A percentile compares a stretch with the other conserved stretches of the same genome.
phyloP scores from a whole-genome alignment of 2,113 vertebrate species.

The Phalacrocorax pelagicus region DNA sequence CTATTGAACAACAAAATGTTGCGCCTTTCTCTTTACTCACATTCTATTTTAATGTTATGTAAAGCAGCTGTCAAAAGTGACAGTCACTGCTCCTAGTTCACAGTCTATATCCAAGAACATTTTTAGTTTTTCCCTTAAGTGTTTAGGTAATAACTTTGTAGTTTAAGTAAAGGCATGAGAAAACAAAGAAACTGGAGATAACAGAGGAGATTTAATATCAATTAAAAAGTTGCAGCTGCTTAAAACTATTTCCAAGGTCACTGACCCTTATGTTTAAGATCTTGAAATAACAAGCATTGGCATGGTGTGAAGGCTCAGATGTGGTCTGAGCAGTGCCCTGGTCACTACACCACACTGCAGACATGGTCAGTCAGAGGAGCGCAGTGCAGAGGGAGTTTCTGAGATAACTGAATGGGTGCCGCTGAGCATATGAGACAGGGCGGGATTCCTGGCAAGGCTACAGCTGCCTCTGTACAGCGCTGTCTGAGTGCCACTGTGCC shows the following conservation, averaged over 20 bases:
- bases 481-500: background rate
- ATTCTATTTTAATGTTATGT: background rate
- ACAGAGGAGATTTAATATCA: background rate
- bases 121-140: background rate
- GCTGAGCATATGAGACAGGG: fast-evolving
- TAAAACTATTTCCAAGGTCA: background rate
- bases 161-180: background rate
- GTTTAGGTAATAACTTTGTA: slow-evolving; percentile 14
- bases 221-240: background rate
- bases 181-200: background rate
- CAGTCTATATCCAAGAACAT: background rate
- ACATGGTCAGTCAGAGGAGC: background rate
- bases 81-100: background rate
- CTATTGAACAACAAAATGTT: background rate
- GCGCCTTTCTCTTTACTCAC: background rate
- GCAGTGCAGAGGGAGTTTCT: background rate
- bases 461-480: background rate
- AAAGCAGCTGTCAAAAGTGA: slow-evolving; percentile 30
- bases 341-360: fast-evolving
- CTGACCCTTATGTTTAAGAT: background rate
- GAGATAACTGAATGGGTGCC: fast-evolving
- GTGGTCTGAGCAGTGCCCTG: too few species aligned
- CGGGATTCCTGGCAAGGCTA: background rate
- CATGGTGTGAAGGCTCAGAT: background rate
- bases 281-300: background rate